Percentiles rank a stretch among this genome's conserved stretches.
Evolutionary conservation across 2,113 vertebrate genomes (phyloP).

Genomic region (Setophaga kirtlandii): DNA sequence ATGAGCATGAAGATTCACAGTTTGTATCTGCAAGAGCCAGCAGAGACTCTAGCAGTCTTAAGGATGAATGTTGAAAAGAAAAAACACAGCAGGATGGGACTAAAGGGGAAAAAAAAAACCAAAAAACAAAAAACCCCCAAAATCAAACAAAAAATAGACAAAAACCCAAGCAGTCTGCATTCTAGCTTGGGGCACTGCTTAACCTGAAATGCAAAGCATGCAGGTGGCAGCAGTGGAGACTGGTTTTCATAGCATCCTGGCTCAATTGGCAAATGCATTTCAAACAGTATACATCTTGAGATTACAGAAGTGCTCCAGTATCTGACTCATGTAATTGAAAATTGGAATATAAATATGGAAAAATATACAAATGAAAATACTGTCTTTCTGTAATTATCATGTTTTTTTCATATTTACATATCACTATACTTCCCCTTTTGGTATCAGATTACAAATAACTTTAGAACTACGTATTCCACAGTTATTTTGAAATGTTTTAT

Average conservation of each 20-base stretch:
- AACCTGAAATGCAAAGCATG: background rate
- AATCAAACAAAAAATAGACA: background rate
- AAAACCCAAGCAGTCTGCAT: background rate
- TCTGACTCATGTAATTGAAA: background rate
- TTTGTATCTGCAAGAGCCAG: background rate
- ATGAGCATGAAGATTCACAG: background rate
- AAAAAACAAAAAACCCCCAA: too few relatives aligned
- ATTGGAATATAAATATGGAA: background rate
- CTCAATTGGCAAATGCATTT: background rate
- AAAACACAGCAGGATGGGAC: background rate
- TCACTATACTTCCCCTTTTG: background rate
- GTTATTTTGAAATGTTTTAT: background rate
- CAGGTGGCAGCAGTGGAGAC: background rate
- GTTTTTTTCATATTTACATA: background rate
- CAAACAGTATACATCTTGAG: background rate
- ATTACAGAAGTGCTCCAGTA: background rate
- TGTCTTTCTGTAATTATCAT: background rate
- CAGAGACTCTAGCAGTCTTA: background rate
- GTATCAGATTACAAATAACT: background rate
- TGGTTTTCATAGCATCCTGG: background rate
- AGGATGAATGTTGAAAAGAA: background rate
- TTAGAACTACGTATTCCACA: background rate
- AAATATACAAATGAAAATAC: background rate
- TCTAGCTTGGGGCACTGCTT: background rate
- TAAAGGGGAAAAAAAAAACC: fast-evolving